These are phyloP conservation scores for Fistularia commersonii DNA, from an alignment of 2,797 vertebrate species.

Conservation along the genomic window DNA sequence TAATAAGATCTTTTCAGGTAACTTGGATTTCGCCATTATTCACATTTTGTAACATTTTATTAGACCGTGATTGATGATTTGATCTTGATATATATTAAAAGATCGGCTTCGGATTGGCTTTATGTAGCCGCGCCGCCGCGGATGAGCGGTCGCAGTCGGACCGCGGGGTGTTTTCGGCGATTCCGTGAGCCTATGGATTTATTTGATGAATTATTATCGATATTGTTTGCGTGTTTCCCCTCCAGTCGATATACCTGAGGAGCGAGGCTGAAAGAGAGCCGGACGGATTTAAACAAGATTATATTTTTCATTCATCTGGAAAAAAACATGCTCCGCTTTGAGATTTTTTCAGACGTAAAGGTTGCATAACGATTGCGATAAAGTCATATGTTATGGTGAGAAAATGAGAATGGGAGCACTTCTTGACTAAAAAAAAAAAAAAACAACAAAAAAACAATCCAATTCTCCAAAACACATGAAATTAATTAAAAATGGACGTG, in stretches of 20 bases:
- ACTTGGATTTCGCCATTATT: slow-evolving; percentile 53
- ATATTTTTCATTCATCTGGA: too few species aligned
- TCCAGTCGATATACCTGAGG: slow-evolving; percentile 14
- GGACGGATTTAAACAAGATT: too few species aligned
- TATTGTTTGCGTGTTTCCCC: slow-evolving; percentile 26
- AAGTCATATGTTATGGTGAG: too few species aligned
- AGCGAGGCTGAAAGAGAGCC: slow-evolving; percentile 12
- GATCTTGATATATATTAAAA: slow-evolving; percentile 49
- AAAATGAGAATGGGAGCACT: too few species aligned
- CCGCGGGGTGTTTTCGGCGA: slow-evolving; percentile 25
- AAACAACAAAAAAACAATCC: too few species aligned
- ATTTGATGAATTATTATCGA: slow-evolving; percentile 45
- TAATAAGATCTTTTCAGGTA: slow-evolving; percentile 64
- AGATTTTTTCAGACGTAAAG: too few species aligned
- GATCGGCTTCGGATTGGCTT: slow-evolving; percentile 55
- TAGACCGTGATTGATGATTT: slow-evolving; percentile 64
- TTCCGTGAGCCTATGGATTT: slow-evolving; percentile 24
- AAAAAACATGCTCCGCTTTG: too few species aligned
- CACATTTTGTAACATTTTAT: slow-evolving; percentile 42
- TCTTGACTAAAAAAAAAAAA: too few species aligned
- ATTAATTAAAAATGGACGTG: too few species aligned
- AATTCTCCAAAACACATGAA: too few species aligned
- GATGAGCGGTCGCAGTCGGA: slow-evolving; percentile 50
- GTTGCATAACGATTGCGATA: too few species aligned
- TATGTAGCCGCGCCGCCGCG: slow-evolving; percentile 29